Evolutionary conservation across 2,888 invertebrate genomes (phyloP).

Genomic region (Osedax frankpressi): DNA sequence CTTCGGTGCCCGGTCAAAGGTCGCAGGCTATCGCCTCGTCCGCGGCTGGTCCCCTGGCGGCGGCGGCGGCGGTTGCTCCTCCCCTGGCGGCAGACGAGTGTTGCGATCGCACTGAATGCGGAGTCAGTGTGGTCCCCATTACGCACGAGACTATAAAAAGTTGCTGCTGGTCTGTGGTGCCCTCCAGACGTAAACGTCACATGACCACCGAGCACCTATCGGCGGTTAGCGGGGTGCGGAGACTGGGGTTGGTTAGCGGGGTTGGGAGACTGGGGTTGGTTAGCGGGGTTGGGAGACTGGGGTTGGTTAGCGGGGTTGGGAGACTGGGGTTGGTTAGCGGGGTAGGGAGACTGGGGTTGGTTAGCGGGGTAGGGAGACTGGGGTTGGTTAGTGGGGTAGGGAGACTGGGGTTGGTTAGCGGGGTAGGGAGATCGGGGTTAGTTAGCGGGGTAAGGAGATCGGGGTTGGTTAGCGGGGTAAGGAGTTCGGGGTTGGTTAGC

Average conservation of each 20-base stretch:
- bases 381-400: no score
- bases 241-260: neutral
- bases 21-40: slow-evolving; percentile 28
- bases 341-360: neutral
- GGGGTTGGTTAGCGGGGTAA: no score
- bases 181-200: slow-evolving; percentile 40
- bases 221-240: neutral
- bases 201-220: slow-evolving; percentile 31
- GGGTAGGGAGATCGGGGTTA: slow-evolving; percentile 9
- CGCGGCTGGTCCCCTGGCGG: slow-evolving; percentile 33
- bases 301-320: neutral
- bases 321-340: neutral
- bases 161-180: slow-evolving; percentile 39
- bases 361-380: neutral
- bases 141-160: slow-evolving; percentile 33
- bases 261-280: no score
- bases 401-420: neutral
- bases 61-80: slow-evolving; percentile 27
- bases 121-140: slow-evolving; percentile 34
- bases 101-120: slow-evolving; percentile 33
- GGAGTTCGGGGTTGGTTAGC: no score
- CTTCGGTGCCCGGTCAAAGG: neutral
- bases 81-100: slow-evolving; percentile 23
- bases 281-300: neutral
- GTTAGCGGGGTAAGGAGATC: neutral